These are phyloP conservation scores for Menura novaehollandiae DNA, from an alignment of 2,113 vertebrate species.

Conservation along the genomic window DNA sequence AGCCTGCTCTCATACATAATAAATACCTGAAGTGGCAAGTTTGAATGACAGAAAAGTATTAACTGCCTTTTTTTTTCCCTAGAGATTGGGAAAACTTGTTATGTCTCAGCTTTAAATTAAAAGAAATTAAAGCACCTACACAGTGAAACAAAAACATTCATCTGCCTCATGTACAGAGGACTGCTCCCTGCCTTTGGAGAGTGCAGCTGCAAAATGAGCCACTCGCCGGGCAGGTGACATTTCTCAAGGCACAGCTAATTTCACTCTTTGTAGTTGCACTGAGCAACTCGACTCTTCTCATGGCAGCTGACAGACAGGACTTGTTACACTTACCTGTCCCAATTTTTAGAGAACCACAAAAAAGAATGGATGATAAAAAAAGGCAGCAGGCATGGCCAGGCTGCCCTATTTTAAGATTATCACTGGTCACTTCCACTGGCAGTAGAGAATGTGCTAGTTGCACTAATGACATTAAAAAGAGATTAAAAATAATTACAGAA, in stretches of 20 bases:
- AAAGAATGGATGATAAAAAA: not conserved
- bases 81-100: not conserved
- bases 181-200: not conserved
- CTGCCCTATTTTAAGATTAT: not conserved
- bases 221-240: not conserved
- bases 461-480: not conserved
- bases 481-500: conserved; percentile 1
- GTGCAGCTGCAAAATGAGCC: not conserved
- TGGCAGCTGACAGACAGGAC: not conserved
- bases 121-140: not conserved
- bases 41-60: not conserved
- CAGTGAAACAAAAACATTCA: not conserved
- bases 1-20: not conserved
- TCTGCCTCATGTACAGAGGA: not conserved
- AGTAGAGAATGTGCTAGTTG: not conserved
- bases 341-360: not conserved
- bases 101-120: not conserved
- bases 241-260: not conserved
- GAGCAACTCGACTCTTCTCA: not conserved
- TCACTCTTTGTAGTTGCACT: not conserved
- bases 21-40: not conserved
- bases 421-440: not conserved
- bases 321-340: not conserved
- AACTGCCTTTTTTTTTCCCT: not conserved
- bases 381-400: not conserved